phyloP scores from a whole-genome alignment of 2,888 invertebrate species.

The Meganola albula region DNA sequence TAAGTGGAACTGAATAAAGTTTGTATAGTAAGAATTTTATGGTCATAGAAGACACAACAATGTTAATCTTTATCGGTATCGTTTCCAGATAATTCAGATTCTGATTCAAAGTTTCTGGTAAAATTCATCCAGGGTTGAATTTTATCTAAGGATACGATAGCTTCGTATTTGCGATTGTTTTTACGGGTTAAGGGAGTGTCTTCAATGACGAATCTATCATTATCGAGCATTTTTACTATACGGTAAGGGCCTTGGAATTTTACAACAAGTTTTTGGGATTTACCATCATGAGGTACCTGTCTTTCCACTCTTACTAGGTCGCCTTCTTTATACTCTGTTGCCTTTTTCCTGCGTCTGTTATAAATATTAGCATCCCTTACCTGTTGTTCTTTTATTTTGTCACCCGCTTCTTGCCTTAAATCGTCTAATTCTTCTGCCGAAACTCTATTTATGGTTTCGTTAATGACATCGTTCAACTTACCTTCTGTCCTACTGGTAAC shows the following conservation, averaged over 20 bases:
- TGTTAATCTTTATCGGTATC: no score
- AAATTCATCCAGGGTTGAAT: not conserved
- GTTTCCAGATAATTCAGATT: no score
- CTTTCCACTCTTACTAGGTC: no score
- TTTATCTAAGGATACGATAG: not conserved
- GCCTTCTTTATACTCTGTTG: no score
- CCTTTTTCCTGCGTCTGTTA: no score
- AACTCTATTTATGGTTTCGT: not conserved
- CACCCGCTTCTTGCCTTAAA: no score
- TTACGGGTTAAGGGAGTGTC: constrained; percentile 3
- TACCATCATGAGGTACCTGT: not conserved
- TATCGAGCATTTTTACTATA: constrained; percentile 2
- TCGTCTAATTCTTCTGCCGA: no score
- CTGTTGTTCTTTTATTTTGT: constrained; percentile 1
- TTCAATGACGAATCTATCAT: constrained; percentile 2
- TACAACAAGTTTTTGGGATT: constrained; percentile 3
- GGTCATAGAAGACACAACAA: no score
- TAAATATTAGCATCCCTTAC: no score
- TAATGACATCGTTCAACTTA: no score
- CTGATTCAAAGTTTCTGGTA: constrained; percentile 1
- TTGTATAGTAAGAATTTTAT: no score
- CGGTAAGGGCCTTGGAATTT: constrained; percentile 4
- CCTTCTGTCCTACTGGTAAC: not conserved
- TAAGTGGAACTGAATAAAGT: no score
- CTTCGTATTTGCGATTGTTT: not conserved